Conservation (phyloP, 2,113 vertebrate species). For the Ibidorhyncha struthersii region DNA sequence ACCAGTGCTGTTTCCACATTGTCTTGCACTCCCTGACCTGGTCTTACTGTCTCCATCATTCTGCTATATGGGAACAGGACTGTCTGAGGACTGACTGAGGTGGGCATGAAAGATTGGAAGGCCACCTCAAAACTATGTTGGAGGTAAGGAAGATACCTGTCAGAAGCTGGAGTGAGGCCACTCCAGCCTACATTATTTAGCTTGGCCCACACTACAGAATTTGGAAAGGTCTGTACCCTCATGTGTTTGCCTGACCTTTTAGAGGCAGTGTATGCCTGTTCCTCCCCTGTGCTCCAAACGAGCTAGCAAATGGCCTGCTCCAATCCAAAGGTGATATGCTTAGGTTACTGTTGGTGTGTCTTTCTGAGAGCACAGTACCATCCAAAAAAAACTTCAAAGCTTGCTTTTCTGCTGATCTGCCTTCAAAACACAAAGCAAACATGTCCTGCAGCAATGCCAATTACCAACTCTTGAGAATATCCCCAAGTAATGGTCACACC, state of each 20-base stretch:
- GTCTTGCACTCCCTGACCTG: background rate
- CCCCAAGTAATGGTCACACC: background rate
- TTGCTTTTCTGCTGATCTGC: background rate
- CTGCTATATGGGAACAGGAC: background rate
- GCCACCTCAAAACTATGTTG: background rate
- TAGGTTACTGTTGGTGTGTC: background rate
- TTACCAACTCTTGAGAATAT: background rate
- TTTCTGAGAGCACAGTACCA: background rate
- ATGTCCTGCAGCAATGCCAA: background rate
- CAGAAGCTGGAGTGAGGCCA: background rate
- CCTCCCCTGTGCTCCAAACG: background rate
- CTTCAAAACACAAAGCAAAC: background rate
- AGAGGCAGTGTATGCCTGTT: background rate
- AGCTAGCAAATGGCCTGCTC: background rate
- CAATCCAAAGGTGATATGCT: background rate
- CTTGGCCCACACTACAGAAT: background rate
- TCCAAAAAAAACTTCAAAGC: background rate
- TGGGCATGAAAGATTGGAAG: background rate
- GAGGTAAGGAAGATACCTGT: background rate
- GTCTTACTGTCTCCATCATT: background rate
- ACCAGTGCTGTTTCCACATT: background rate
- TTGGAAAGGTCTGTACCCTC: background rate
- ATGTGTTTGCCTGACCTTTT: background rate
- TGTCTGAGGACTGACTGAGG: background rate
- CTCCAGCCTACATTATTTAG: background rate